These are phyloP conservation scores for Rosalia funebris DNA, from an alignment of 2,888 invertebrate species.

Conservation along the genomic window DNA sequence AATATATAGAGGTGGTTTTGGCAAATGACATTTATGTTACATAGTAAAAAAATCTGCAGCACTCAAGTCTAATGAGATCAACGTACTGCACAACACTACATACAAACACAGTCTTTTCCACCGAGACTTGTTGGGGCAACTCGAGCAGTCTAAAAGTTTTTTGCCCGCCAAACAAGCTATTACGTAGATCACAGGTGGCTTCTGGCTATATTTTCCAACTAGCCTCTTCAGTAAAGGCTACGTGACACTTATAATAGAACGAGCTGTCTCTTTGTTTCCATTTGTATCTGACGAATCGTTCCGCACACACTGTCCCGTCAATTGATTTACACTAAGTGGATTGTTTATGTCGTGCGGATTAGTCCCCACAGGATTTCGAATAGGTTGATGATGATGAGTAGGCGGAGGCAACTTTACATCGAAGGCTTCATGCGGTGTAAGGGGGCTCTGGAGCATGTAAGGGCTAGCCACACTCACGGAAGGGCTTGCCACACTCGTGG, in stretches of 20 bases:
- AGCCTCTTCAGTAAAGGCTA: slow-evolving; percentile 51
- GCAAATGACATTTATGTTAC: slow-evolving; percentile 67
- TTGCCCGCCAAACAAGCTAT: slow-evolving; percentile 6
- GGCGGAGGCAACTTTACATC: slow-evolving; percentile 62
- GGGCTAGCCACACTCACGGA: slow-evolving; percentile 71
- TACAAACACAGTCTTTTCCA: slow-evolving; percentile 37
- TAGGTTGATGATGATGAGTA: slow-evolving; percentile 63
- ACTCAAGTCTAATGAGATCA: slow-evolving; percentile 59
- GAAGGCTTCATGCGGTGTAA: slow-evolving; percentile 61
- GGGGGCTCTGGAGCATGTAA: slow-evolving; percentile 67
- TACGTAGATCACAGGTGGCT: slow-evolving; percentile 38
- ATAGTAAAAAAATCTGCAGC: slow-evolving; percentile 60
- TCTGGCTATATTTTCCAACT: slow-evolving; percentile 16
- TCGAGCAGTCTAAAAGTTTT: slow-evolving; percentile 9
- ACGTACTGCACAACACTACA: slow-evolving; percentile 51
- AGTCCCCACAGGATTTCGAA: slow-evolving; percentile 86
- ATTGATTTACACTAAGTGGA: slow-evolving; percentile 89
- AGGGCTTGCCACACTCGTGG: slow-evolving; percentile 76
- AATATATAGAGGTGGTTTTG: slow-evolving; percentile 62
- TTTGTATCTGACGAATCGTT: slow-evolving; percentile 59
- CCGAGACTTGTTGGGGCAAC: slow-evolving; percentile 10
- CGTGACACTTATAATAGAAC: slow-evolving; percentile 65
- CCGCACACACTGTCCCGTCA: slow-evolving; percentile 76
- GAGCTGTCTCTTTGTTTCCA: slow-evolving; percentile 58
- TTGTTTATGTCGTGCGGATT: slow-evolving; percentile 93